Evolutionary conservation across 2,888 invertebrate species (phyloP).

Genomic region (Melitaea athalia): DNA sequence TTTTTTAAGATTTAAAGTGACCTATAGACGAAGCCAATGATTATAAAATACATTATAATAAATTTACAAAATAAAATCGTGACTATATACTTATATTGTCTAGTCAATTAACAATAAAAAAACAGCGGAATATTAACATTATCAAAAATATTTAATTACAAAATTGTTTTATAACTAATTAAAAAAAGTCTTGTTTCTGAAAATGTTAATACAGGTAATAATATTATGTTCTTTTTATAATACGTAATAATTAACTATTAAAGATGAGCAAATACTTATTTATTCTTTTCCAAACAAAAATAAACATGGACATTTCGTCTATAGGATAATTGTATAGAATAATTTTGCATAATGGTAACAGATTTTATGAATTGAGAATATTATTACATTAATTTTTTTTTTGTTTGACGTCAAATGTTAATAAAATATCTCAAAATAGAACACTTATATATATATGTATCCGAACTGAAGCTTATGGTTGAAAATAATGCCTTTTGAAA

Average conservation of each 20-base stretch:
- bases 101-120: neutral
- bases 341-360: neutral
- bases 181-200: no score
- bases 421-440: neutral
- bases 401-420: neutral
- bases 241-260: no score
- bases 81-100: neutral
- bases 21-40: slow-evolving; percentile 11
- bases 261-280: neutral
- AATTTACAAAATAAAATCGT: neutral
- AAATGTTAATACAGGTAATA: neutral
- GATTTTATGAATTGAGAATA: neutral
- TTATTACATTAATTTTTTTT: neutral
- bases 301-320: neutral
- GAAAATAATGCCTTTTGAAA: neutral
- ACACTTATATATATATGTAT: neutral
- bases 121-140: neutral
- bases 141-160: neutral
- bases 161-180: no score
- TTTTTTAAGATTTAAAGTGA: slow-evolving; percentile 12
- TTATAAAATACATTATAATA: neutral
- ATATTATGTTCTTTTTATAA: neutral
- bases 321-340: slow-evolving; percentile 9
- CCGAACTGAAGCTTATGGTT: neutral
- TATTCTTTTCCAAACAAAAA: neutral